Evolutionary conservation across 2,797 vertebrate species (phyloP).

Genomic region (Hydrocynus forskahlii): DNA sequence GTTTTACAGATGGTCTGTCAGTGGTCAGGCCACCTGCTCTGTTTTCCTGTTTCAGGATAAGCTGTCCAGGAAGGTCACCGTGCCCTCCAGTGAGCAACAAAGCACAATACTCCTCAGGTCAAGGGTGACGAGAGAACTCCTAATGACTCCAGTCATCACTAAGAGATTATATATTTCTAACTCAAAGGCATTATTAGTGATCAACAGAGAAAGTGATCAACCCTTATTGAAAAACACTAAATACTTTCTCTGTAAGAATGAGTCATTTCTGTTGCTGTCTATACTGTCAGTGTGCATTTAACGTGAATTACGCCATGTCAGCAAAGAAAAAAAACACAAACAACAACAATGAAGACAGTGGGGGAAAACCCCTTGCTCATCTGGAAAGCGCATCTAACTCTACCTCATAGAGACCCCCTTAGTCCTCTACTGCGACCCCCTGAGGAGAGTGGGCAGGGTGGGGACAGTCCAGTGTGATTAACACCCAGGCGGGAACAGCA

Average conservation of each 20-base stretch:
- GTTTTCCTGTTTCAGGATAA: conserved; percentile 59
- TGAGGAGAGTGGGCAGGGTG: conserved; percentile 59
- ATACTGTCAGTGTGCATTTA: not conserved
- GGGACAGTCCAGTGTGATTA: conserved; percentile 64
- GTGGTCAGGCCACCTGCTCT: conserved; percentile 69
- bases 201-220: not conserved
- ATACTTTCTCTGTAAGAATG: not conserved
- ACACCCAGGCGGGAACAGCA: conserved; percentile 62
- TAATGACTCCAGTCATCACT: conserved; percentile 11
- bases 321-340: conserved; percentile 11
- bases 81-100: conserved; percentile 59
- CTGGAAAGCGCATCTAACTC: conserved; percentile 73
- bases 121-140: conserved; percentile 55
- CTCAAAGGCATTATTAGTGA: not conserved
- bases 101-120: conserved; percentile 64
- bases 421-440: conserved; percentile 56
- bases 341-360: conserved; percentile 31
- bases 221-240: not conserved
- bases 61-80: conserved; percentile 56
- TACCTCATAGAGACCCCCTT: conserved; percentile 45
- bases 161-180: conserved; percentile 5
- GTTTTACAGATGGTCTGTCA: conserved; percentile 71
- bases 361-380: conserved; percentile 61
- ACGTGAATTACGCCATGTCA: conserved; percentile 15
- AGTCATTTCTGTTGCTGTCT: not conserved